These are phyloP conservation scores for Ptychadena robeensis DNA, from an alignment of 2,797 vertebrate genomes.

Conservation along the genomic window DNA sequence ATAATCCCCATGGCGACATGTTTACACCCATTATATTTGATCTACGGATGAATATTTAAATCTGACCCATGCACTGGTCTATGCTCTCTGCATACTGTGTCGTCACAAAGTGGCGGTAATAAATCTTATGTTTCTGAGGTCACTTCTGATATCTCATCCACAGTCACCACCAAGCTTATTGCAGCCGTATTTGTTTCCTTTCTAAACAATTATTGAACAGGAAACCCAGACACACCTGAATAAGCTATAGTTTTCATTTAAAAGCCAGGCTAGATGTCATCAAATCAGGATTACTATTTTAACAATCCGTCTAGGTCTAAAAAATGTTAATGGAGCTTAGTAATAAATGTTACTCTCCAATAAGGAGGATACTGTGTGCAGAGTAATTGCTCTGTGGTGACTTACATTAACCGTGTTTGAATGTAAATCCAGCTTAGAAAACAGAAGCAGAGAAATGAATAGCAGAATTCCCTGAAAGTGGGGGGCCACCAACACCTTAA, in stretches of 20 bases:
- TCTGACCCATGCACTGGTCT: no score
- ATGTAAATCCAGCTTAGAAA: conserved; percentile 53
- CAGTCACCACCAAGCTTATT: neutral
- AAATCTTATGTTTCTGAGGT: neutral
- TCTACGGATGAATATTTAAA: no score
- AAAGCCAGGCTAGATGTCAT: conserved; percentile 33
- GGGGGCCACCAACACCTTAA: conserved; percentile 6
- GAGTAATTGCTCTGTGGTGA: conserved; percentile 48
- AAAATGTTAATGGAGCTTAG: conserved; percentile 25
- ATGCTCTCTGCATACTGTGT: no score
- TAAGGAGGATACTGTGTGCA: conserved; percentile 48
- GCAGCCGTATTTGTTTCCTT: neutral
- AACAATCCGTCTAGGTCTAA: conserved; percentile 30
- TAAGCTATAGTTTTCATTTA: neutral
- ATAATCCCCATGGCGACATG: no score
- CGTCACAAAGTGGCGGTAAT: neutral
- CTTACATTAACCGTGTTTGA: conserved; percentile 39
- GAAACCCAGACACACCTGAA: neutral
- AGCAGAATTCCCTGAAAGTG: neutral
- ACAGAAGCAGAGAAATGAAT: conserved; percentile 34
- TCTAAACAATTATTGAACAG: neutral
- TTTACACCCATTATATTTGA: no score
- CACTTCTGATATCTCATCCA: no score
- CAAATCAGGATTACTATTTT: conserved; percentile 7
- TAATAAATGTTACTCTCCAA: conserved; percentile 34